Base-by-base conservation (phyloP, 2,797 vertebrate genomes). In the Bovichtus variegatus region DNA sequence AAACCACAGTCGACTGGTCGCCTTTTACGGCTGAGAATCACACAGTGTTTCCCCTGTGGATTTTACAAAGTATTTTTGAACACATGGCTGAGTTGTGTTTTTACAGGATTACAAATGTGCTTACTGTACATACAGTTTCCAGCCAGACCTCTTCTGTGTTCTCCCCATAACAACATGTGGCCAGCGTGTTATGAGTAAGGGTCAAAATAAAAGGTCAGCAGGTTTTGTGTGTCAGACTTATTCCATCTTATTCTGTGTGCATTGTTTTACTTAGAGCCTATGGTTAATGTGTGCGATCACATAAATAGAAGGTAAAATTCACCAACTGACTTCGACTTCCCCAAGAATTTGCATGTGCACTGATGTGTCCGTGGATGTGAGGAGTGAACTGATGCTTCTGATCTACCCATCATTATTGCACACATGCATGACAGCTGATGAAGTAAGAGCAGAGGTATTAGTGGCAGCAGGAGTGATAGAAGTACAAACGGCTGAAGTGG, bases 21-120 rank as follows among this genome's bases (percentile, higher is more conserved):
- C 68, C 86, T 74, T 88, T 87, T 84, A 86, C 77, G 83, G 85
- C 85, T 79, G 50, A 44, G 50, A 16, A 27, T 67, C 65, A 10
- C 43, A 12, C 41, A 31, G 44, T 49, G 9, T 62, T 46, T 46
- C 59, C 62, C 34, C 16, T 66, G 36, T 27, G 49, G 63, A 55
- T 68, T 44, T 47, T 27, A 23, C 27, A 71, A 44, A 82, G 83
- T 91, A 70, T 91, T 90, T 79, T 82, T 88, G 84, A 87, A 84
- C 81, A 78, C 84, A 74, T 54, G 85, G 87, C 89, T 87, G 84
- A 92, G 81, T 76, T 76, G 72, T 95, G 93, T 95, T 94, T 95
- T 94, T 82, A 92, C 85, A 94, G 91, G 85, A 91, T 93, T 92
- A 88, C 81, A 88, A 92, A 93, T 92, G 87, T 92, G 92, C 92